These are phyloP conservation scores for Arenaria interpres DNA, from an alignment of 2,113 vertebrate species.

Conservation along the genomic window DNA sequence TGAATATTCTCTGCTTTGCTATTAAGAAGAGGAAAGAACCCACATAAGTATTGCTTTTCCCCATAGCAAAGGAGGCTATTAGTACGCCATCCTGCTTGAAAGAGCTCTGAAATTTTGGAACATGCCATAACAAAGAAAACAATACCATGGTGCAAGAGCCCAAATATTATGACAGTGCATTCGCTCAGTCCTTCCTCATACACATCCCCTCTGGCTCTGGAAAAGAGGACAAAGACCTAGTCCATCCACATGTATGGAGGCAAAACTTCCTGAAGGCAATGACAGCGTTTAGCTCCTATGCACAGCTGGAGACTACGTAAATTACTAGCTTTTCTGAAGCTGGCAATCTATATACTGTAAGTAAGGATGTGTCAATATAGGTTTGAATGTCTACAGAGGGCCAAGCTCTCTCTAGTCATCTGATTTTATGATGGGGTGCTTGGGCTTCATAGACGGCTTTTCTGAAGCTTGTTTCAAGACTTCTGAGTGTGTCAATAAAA, in stretches of 20 bases:
- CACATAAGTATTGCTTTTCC: background rate
- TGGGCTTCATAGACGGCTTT: background rate
- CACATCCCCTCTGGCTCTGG: background rate
- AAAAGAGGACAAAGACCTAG: background rate
- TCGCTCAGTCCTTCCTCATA: background rate
- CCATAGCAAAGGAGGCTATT: background rate
- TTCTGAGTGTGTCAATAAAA: background rate
- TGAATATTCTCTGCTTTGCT: background rate
- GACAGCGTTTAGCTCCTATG: background rate
- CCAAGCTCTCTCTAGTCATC: background rate
- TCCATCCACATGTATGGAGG: background rate
- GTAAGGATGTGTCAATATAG: background rate
- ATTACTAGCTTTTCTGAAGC: background rate
- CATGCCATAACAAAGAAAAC: conserved; percentile 5
- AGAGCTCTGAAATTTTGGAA: conserved; percentile 25
- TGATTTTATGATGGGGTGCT: background rate
- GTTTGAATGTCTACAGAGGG: background rate
- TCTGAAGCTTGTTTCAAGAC: background rate
- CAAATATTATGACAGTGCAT: background rate
- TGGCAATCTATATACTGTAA: background rate
- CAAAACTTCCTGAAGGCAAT: background rate
- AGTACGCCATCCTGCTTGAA: background rate
- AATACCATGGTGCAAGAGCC: conserved; percentile 37
- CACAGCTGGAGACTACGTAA: background rate
- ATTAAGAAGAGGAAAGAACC: background rate